Evolutionary conservation across 2,888 invertebrate species (phyloP), one percentile per base, ranked within the genome.

Genomic region (Prostheceraeus crozeri): DNA sequence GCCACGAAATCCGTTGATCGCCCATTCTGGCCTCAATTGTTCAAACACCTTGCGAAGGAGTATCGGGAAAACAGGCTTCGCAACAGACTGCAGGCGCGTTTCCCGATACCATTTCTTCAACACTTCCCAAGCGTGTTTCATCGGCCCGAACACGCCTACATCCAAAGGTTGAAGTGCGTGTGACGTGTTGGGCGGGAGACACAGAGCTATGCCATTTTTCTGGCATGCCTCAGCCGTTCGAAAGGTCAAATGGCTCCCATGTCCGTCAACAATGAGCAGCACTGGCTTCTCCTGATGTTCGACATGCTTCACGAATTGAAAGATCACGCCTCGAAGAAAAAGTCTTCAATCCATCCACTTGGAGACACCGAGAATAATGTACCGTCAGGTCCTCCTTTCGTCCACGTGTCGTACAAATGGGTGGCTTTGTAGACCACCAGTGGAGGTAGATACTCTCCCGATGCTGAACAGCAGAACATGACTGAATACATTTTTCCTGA

Each of bases 371-470:
- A 14, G 19, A 14, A 40, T 19, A 40, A 40, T 14, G 45, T 14
- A n/a, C 45, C 6, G n/a, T 40, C 14, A 40, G 45, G 45, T 40
- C 45, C 45, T 14, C 45, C 45, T 40, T 40, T 19, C n/a, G 45
- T 40, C 45, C 45, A 40, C 19, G 45, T 14, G 14, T 40, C 14
- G 19, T 40, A 40, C 45, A 40, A 19, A 19, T 40, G 45, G 19
- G 21, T 40, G 45, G 19, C 45, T 40, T 40, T 40, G 21, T 40
- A 10, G 14, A 40, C 14, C 6, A 40, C 45, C n/a, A 40, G 21
- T 40, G 45, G 45, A 14, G 45, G 45, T 19, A 40, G 45, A 40
- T 40, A 40, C 19, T 40, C 45, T 19, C 45, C 45, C 19, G 45
- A 40, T 40, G 45, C 45, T 19, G 45, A 40, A 19, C 45, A 19